Evolutionary conservation across 2,888 invertebrate genomes (phyloP).

Genomic region (Pediacus dermestoides): DNA sequence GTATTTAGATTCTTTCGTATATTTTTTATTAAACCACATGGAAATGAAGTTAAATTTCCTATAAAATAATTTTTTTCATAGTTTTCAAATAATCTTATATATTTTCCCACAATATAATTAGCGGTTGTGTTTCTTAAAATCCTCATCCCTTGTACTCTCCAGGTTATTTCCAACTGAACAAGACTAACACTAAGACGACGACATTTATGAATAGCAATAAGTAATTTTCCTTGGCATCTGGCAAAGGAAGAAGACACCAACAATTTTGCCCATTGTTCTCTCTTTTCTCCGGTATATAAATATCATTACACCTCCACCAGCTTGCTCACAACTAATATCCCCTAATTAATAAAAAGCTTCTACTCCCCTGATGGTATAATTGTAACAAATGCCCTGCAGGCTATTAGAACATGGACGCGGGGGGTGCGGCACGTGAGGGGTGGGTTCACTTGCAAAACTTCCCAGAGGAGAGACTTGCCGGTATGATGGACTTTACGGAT

Average conservation of each 20-base stretch:
- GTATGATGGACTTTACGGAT: neutral
- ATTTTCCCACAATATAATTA: no score
- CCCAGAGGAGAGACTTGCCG: conserved; percentile 1
- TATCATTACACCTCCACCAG: conserved; percentile 2
- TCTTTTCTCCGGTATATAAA: neutral
- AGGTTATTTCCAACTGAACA: no score
- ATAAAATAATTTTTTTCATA: no score
- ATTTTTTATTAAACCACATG: no score
- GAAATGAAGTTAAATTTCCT: no score
- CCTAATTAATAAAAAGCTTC: conserved; percentile 6
- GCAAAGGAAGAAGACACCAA: no score
- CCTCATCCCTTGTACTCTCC: no score
- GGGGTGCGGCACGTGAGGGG: conserved; percentile 1
- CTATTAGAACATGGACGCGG: conserved; percentile 3
- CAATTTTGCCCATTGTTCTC: conserved; percentile 9
- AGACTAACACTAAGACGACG: no score
- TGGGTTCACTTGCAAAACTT: neutral
- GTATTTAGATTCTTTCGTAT: no score
- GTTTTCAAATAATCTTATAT: no score
- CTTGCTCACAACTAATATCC: conserved; percentile 7
- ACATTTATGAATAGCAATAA: conserved; percentile 10
- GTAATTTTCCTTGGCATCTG: conserved; percentile 4
- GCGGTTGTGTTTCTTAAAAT: no score
- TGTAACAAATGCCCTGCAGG: conserved; percentile 2
- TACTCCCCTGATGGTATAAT: neutral